phyloP scores from a whole-genome alignment of 2,888 invertebrate species.

The Drymonia ruficornis region DNA sequence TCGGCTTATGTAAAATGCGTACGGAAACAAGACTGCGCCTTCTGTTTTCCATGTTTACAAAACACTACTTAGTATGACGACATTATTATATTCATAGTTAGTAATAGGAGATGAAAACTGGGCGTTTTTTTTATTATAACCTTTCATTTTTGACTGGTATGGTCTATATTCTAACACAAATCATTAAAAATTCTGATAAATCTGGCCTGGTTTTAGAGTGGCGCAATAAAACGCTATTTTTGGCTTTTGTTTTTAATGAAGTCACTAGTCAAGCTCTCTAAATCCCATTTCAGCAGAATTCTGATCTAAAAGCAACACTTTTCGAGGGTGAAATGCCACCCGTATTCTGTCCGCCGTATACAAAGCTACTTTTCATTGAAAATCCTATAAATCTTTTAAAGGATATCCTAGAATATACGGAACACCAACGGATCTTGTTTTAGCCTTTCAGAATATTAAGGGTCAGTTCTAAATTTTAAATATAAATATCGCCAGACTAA shows the following conservation, averaged over 20 bases:
- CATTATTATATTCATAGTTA: too few relatives aligned
- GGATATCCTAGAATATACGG: background rate
- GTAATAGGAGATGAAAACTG: too few relatives aligned
- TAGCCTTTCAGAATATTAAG: background rate
- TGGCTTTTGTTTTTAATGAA: background rate
- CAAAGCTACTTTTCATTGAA: background rate
- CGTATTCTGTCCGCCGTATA: background rate
- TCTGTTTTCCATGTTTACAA: slow-evolving; percentile 35
- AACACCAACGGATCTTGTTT: background rate
- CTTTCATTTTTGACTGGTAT: too few relatives aligned
- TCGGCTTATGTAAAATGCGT: slow-evolving; percentile 34
- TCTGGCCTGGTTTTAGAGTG: background rate
- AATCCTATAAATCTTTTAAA: background rate
- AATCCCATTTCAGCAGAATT: slow-evolving; percentile 13
- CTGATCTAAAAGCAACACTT: background rate
- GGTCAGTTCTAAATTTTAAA: too few relatives aligned
- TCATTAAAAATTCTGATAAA: too few relatives aligned
- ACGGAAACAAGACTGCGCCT: slow-evolving; percentile 29
- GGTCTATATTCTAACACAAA: too few relatives aligned
- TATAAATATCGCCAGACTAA: too few relatives aligned
- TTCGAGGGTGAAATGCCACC: background rate
- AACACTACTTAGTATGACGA: slow-evolving; percentile 29
- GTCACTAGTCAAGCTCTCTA: background rate
- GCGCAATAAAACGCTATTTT: too few relatives aligned
- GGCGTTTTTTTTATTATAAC: slow-evolving; percentile 10